phyloP scores from a whole-genome alignment of 2,888 invertebrate genomes.

The Dasysyrphus albostriatus region DNA sequence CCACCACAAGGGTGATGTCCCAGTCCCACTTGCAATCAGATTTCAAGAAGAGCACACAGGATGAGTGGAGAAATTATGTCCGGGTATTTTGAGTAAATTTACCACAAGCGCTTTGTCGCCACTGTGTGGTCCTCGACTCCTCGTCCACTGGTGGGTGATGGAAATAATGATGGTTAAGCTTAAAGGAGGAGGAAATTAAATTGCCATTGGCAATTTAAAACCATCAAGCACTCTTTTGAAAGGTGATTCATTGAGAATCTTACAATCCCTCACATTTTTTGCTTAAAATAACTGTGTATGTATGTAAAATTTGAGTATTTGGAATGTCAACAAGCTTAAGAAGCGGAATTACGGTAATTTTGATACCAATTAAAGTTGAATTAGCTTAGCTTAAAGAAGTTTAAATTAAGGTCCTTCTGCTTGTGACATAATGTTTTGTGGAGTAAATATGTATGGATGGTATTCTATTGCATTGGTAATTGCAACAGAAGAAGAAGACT shows the following conservation, averaged over 20 bases:
- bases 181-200: conserved; percentile 49
- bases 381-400: not conserved
- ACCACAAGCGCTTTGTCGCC: conserved; percentile 21
- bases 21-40: conserved; percentile 52
- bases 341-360: not conserved
- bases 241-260: conserved; percentile 24
- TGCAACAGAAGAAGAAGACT: too few relatives aligned
- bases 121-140: conserved; percentile 8
- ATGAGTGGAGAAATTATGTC: conserved; percentile 25
- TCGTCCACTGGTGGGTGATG: conserved; percentile 5
- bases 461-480: too few relatives aligned
- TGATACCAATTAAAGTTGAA: conserved; percentile 22
- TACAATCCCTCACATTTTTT: not conserved
- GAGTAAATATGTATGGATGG: too few relatives aligned
- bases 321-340: not conserved
- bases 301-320: not conserved
- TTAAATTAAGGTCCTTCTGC: not conserved
- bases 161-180: not conserved
- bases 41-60: conserved; percentile 39
- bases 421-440: not conserved
- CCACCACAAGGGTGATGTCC: conserved; percentile 32
- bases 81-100: conserved; percentile 47
- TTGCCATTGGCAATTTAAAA: conserved; percentile 52
- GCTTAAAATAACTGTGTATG: too few relatives aligned
- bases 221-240: conserved; percentile 7